Evolutionary conservation across 2,113 vertebrate species (phyloP).

Genomic region (Xenopus borealis): DNA sequence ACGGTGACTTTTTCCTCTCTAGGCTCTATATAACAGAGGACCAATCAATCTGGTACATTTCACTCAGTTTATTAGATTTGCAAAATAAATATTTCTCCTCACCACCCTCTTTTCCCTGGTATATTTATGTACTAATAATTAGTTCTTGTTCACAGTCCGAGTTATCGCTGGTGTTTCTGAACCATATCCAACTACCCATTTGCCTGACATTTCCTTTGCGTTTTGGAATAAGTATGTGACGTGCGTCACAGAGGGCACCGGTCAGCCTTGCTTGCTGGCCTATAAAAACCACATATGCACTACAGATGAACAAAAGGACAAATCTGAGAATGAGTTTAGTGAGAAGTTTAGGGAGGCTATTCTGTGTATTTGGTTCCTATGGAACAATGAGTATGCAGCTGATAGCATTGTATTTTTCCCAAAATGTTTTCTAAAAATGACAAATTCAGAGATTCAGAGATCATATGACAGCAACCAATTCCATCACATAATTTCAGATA

Average conservation of each 20-base stretch:
- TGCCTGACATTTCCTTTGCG: slow-evolving; percentile 50
- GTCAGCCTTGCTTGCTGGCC: too few species aligned
- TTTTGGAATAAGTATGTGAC: not conserved
- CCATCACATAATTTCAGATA: too few species aligned
- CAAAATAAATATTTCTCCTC: slow-evolving; percentile 53
- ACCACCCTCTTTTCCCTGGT: slow-evolving; percentile 50
- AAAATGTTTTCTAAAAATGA: too few species aligned
- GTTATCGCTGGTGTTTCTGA: slow-evolving; percentile 58
- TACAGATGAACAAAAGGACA: too few species aligned
- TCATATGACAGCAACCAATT: too few species aligned
- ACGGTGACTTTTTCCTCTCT: slow-evolving; percentile 36
- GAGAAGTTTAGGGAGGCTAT: too few species aligned
- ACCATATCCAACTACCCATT: slow-evolving; percentile 34
- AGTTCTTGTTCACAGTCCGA: slow-evolving; percentile 57
- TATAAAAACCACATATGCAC: too few species aligned
- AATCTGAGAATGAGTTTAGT: too few species aligned
- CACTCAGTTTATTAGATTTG: slow-evolving; percentile 65
- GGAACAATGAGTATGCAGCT: too few species aligned
- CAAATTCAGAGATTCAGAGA: too few species aligned
- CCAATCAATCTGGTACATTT: slow-evolving; percentile 63
- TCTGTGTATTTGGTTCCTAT: too few species aligned
- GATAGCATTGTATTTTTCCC: too few species aligned
- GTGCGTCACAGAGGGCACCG: not conserved
- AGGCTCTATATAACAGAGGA: slow-evolving; percentile 49
- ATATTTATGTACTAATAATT: slow-evolving; percentile 68